A percentile compares a stretch with the other conserved stretches of the same genome.
Conservation (phyloP, 1,140 invertebrate species). For the Centruroides vittatus region DNA sequence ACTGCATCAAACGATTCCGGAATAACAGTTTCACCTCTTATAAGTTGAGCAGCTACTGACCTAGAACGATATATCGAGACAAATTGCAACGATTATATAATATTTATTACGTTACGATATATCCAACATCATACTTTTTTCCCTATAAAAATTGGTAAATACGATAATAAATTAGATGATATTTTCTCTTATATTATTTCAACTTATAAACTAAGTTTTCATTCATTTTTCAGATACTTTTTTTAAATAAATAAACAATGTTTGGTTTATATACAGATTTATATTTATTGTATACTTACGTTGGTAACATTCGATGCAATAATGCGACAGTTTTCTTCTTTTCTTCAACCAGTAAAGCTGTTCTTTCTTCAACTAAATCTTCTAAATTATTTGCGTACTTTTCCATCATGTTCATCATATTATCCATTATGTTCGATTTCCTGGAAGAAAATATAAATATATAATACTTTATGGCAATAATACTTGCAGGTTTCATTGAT, state of each 20-base stretch:
- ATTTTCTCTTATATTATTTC: not conserved
- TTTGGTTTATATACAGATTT: no score
- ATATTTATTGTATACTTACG: slow-evolving; percentile 35
- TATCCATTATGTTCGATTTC: no score
- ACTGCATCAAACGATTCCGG: slow-evolving; percentile 86
- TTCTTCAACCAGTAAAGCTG: slow-evolving; percentile 71
- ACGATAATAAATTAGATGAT: not conserved
- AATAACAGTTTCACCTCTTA: slow-evolving; percentile 73
- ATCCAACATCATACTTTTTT: not conserved
- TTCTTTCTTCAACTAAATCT: slow-evolving; percentile 77
- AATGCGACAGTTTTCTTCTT: slow-evolving; percentile 88
- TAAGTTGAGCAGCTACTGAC: slow-evolving; percentile 46
- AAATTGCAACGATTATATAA: slow-evolving; percentile 4
- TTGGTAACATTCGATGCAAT: slow-evolving; percentile 81
- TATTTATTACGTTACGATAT: not conserved
- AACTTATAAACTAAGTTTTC: not conserved
- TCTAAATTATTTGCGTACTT: slow-evolving; percentile 89
- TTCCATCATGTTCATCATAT: slow-evolving; percentile 45
- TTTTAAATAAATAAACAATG: no score
- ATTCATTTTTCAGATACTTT: no score
- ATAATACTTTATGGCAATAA: no score
- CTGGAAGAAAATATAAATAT: no score
- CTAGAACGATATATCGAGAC: slow-evolving; percentile 60
- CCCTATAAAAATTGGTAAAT: not conserved
- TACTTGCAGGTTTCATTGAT: no score